Evolutionary conservation across 2,888 invertebrate genomes (phyloP), one percentile per base, ranked within the genome.

Genomic region (Candidula unifasciata): DNA sequence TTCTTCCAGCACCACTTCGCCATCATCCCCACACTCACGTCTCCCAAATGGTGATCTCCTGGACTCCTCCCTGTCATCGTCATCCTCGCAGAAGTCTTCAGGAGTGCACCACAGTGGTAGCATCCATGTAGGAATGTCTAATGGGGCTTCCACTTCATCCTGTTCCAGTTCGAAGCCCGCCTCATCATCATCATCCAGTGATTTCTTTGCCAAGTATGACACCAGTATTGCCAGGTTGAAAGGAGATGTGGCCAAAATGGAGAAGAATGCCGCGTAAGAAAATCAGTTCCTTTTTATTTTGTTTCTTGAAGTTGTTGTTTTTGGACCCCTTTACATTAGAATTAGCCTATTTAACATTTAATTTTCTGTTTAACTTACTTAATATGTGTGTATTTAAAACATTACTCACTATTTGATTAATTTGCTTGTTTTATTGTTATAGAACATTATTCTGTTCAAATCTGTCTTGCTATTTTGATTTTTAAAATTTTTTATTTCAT

Each of bases 151-250:
- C n/a, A 44, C 71, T 10, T 71, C 73, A 10, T 44, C 44, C 13
- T 44, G 8, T 44, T 80, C 74, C 66, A 71, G 64, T 80, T 76
- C 83, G 80, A 54, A 69, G 35, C 66, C 83, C 73, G 54, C 27
- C 83, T 69, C 68, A 71, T 73, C 13, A 82, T 81, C 33, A 30
- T 77, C 37, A 24, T 52, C 87, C n/a, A 77, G 86, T 85, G 94
- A 94, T 89, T 94, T 94, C 88, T 91, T 94, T 69, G 92, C 91
- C 79, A 92, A 94, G 86, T 94, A 94, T 87, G 94, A 94, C 88
- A 90, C 90, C 82, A 92, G 92, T 82, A 93, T 94, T 77, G 94
- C 94, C 74, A 90, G 92, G 85, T 91, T 93, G 69, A 93, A 93
- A 87, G 91, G 90, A 33, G 92, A 93, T 88, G 92, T 94, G 6